phyloP scores from a whole-genome alignment of 2,113 vertebrate genomes.

The Peromyscus leucopus region DNA sequence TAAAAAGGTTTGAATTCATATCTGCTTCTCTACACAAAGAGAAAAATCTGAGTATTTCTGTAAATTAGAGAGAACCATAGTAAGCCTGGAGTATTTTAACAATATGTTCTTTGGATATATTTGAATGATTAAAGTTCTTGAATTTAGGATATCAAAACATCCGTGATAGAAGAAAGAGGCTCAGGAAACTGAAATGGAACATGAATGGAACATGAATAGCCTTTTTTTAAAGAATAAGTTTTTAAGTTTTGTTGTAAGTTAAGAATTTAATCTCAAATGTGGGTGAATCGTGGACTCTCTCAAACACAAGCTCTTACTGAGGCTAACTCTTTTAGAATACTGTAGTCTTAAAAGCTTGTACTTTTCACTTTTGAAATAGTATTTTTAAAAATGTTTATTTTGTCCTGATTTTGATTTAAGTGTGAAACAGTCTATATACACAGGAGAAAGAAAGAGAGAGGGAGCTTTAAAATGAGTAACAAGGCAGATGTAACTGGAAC shows the following conservation, averaged over 20 bases:
- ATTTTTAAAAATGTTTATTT: not conserved
- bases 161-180: not conserved
- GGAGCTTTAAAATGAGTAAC: not conserved
- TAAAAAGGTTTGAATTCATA: not conserved
- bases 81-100: not conserved
- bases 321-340: too few relatives aligned
- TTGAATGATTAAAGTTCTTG: not conserved
- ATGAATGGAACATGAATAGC: not conserved
- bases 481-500: not conserved
- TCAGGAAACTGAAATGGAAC: not conserved
- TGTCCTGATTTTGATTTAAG: not conserved
- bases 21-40: not conserved
- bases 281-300: not conserved
- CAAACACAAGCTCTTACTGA: not conserved
- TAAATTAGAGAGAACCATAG: not conserved
- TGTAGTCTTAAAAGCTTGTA: not conserved
- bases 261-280: not conserved
- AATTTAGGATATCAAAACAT: not conserved
- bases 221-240: too few relatives aligned
- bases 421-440: not conserved
- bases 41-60: not conserved
- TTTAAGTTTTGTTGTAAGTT: not conserved
- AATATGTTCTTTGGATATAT: not conserved
- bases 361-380: not conserved
- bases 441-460: not conserved